These are phyloP conservation scores for Campoplex nolae DNA, from an alignment of 2,888 invertebrate species.

Conservation along the genomic window DNA sequence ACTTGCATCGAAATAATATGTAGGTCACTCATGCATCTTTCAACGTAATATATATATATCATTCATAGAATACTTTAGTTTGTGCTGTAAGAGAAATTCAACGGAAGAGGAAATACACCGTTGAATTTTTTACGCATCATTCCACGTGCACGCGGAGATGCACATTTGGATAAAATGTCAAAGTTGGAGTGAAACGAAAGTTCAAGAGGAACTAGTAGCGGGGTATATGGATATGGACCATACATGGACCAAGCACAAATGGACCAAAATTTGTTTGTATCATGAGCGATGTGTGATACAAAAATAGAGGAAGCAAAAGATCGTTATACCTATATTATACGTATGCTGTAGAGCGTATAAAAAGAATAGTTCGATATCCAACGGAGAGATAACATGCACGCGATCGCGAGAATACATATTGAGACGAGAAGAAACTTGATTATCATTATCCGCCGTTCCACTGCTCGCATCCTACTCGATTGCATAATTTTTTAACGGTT, in stretches of 20 bases:
- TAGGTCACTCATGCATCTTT: background rate
- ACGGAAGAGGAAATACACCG: constrained; percentile 52
- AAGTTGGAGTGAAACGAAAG: constrained; percentile 23
- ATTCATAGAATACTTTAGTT: background rate
- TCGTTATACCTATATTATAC: too few relatives aligned
- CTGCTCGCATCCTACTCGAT: too few relatives aligned
- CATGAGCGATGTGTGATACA: constrained; percentile 34
- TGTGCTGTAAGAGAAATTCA: constrained; percentile 17
- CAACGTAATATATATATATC: background rate
- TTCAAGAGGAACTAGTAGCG: background rate
- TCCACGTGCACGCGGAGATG: constrained; percentile 13
- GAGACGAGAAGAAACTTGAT: too few relatives aligned
- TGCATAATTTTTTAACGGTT: too few relatives aligned
- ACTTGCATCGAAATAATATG: background rate
- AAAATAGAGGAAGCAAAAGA: background rate
- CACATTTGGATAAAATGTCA: constrained; percentile 12
- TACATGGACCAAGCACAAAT: background rate
- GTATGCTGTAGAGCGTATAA: too few relatives aligned
- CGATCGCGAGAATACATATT: too few relatives aligned
- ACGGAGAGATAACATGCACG: background rate
- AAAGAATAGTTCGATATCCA: background rate
- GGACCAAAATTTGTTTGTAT: constrained; percentile 28
- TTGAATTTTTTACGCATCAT: constrained; percentile 53
- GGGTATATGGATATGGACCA: background rate
- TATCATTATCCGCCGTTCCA: too few relatives aligned